phyloP scores from a whole-genome alignment of 2,797 vertebrate genomes.

The Muscicapa striata region DNA sequence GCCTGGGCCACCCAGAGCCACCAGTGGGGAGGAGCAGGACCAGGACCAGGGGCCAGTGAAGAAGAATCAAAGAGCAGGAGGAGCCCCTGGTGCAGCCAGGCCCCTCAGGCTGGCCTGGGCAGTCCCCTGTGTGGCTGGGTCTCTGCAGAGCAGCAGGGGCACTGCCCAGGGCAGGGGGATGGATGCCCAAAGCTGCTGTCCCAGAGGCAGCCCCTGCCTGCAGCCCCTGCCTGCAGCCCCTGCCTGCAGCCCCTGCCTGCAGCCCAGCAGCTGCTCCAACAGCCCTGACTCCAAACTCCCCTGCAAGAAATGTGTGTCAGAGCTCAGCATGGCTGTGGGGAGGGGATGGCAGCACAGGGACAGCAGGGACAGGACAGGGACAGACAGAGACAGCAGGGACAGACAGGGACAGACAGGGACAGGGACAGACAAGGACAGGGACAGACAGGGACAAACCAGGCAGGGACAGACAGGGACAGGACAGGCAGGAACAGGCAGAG shows the following conservation, averaged over 20 bases:
- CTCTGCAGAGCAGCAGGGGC: neutral
- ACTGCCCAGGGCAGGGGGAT: neutral
- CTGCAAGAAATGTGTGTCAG: neutral
- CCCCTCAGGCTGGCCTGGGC: neutral
- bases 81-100: neutral
- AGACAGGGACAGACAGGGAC: no score
- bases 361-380: neutral
- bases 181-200: neutral
- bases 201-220: neutral
- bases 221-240: neutral
- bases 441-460: neutral
- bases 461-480: no score
- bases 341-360: neutral
- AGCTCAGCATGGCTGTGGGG: neutral
- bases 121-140: rapidly evolving
- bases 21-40: neutral
- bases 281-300: neutral
- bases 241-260: no score
- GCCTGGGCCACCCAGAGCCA: neutral
- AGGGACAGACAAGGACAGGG: neutral
- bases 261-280: neutral
- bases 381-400: no score
- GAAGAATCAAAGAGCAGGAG: neutral
- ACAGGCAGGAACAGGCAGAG: no score
- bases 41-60: neutral